Percentiles rank a stretch among this genome's conserved stretches.
phyloP scores from a whole-genome alignment of 2,888 invertebrate genomes.

The Drosophila helvetica region DNA sequence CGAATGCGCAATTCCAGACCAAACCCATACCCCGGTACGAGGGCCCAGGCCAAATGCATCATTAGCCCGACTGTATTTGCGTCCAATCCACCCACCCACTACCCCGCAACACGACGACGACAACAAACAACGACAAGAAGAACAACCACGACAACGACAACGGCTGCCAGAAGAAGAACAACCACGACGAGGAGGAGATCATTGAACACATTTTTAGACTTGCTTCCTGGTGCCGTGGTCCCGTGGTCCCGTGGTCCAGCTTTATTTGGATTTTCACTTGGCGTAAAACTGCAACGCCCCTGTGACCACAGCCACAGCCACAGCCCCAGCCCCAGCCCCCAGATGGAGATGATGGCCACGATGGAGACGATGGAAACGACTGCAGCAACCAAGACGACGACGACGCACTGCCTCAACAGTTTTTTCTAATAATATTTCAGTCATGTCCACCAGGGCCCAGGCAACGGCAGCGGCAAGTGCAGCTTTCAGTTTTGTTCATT shows the following conservation, averaged over 20 bases:
- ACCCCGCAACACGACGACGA: constrained; percentile 59
- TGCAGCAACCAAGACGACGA: constrained; percentile 6
- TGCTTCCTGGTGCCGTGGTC: constrained; percentile 73
- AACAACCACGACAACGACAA: constrained; percentile 43
- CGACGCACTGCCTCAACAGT: constrained; percentile 70
- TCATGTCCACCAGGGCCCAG: constrained; percentile 65
- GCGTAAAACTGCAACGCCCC: constrained; percentile 68
- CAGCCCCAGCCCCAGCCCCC: neutral
- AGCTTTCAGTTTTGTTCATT: constrained; percentile 42
- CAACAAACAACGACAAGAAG: constrained; percentile 45
- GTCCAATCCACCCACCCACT: constrained; percentile 47
- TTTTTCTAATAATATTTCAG: constrained; percentile 76
- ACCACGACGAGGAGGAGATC: constrained; percentile 21
- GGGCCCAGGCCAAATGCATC: constrained; percentile 59
- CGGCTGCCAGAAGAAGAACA: constrained; percentile 4
- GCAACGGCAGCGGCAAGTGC: constrained; percentile 36
- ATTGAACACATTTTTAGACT: constrained; percentile 66
- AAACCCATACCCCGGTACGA: neutral
- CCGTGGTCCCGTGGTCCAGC: constrained; percentile 27
- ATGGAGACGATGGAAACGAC: constrained; percentile 5
- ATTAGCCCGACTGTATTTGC: constrained; percentile 60
- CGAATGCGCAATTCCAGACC: constrained; percentile 58
- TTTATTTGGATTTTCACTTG: constrained; percentile 74
- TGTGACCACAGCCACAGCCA: constrained; percentile 44
- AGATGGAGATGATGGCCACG: constrained; percentile 19